Evolutionary conservation across 2,113 vertebrate genomes (phyloP).

Genomic region (Tamias sibiricus): DNA sequence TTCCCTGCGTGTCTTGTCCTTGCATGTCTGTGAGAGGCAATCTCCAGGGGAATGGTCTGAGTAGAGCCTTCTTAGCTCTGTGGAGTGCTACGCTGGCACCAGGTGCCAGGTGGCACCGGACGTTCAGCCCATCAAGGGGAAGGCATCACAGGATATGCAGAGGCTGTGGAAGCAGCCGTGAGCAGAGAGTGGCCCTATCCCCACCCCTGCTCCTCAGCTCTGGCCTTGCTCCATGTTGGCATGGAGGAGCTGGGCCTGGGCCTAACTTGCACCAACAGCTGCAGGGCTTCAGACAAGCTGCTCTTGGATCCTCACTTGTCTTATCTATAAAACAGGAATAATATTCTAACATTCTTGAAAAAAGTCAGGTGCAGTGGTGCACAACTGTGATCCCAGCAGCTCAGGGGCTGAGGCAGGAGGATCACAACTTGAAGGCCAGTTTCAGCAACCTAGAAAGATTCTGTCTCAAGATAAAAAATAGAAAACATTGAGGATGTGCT

Average conservation of each 20-base stretch:
- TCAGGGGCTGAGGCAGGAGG: too few relatives aligned
- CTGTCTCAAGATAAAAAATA: too few relatives aligned
- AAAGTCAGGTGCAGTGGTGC: too few relatives aligned
- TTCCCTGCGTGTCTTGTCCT: not conserved
- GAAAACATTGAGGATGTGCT: too few relatives aligned
- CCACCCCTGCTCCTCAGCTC: too few relatives aligned
- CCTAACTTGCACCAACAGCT: not conserved
- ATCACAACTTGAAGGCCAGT: too few relatives aligned
- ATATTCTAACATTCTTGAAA: not conserved
- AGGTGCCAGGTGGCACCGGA: too few relatives aligned
- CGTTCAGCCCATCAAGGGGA: too few relatives aligned
- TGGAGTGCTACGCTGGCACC: not conserved
- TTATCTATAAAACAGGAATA: not conserved
- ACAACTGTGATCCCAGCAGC: too few relatives aligned
- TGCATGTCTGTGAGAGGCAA: not conserved
- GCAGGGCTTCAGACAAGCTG: not conserved
- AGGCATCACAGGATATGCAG: too few relatives aligned
- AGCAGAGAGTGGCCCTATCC: not conserved
- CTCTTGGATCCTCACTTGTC: not conserved
- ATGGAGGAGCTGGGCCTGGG: too few relatives aligned
- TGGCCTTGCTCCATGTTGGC: not conserved
- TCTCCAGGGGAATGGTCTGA: not conserved
- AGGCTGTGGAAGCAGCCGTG: not conserved
- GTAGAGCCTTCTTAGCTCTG: not conserved
- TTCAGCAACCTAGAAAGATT: too few relatives aligned